phyloP scores from a whole-genome alignment of 1,140 invertebrate species.

The Danaus plexippus region DNA sequence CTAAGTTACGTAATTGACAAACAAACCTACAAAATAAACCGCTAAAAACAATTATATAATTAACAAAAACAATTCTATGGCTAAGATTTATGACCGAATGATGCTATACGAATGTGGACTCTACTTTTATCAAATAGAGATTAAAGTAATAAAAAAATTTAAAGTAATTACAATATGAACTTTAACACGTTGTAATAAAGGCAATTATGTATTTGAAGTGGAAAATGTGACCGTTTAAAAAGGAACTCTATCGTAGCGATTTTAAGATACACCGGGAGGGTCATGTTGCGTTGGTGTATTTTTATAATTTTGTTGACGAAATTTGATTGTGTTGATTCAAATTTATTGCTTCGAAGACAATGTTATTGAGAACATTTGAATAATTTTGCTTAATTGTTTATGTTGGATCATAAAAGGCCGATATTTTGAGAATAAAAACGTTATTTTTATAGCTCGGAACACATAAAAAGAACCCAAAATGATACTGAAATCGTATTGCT shows the following conservation, averaged over 20 bases:
- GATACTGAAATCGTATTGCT: too few relatives aligned
- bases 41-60: constrained; percentile 23
- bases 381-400: too few relatives aligned
- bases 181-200: constrained; percentile 13
- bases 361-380: too few relatives aligned
- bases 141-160: neutral
- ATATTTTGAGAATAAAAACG: too few relatives aligned
- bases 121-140: constrained; percentile 1
- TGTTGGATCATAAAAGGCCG: too few relatives aligned
- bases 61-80: constrained; percentile 12
- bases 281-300: too few relatives aligned
- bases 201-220: constrained; percentile 4
- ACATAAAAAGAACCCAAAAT: too few relatives aligned
- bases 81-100: constrained; percentile 16
- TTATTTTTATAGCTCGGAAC: too few relatives aligned
- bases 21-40: constrained; percentile 18
- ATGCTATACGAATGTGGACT: constrained; percentile 2
- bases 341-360: too few relatives aligned
- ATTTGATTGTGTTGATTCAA: too few relatives aligned
- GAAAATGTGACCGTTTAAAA: constrained; percentile 6
- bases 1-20: too few relatives aligned
- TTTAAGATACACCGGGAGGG: neutral
- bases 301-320: too few relatives aligned
- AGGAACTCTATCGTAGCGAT: constrained; percentile 6
- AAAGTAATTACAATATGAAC: constrained; percentile 8